Evolutionary conservation across 64 coral and sea anemone species (phyloP).

Genomic region (Actinia tenebrosa): DNA sequence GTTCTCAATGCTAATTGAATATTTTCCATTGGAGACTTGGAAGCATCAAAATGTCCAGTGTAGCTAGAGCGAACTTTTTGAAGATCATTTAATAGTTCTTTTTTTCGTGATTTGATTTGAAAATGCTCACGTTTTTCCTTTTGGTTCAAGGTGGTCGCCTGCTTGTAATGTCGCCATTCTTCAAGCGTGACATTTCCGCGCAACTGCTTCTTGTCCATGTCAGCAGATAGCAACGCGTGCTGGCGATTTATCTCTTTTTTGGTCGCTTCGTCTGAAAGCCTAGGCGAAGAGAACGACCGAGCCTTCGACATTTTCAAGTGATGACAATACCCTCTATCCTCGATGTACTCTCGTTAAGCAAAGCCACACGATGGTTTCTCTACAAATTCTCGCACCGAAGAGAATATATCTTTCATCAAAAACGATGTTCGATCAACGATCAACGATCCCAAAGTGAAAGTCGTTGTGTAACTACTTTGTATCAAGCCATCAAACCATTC

Average conservation of each 20-base stretch:
- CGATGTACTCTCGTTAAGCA: not conserved
- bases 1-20: not conserved
- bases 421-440: not conserved
- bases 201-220: not conserved
- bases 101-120: conserved; percentile 12
- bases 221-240: conserved; percentile 4
- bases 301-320: not conserved
- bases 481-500: not conserved
- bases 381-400: not conserved
- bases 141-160: not conserved
- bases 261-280: not conserved
- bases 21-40: not conserved
- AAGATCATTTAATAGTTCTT: not conserved
- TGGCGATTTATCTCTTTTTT: conserved; percentile 18
- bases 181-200: conserved; percentile 2
- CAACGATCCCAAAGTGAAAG: not conserved
- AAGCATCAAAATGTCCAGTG: conserved; percentile 22
- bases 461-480: not conserved
- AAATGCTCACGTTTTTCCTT: not conserved
- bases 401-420: not conserved
- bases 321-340: not conserved
- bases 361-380: not conserved
- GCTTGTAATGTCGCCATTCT: not conserved
- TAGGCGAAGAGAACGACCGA: not conserved
- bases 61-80: conserved; percentile 15